Base-by-base conservation (phyloP, 2,113 vertebrate species). In the Eublepharis macularius region DNA sequence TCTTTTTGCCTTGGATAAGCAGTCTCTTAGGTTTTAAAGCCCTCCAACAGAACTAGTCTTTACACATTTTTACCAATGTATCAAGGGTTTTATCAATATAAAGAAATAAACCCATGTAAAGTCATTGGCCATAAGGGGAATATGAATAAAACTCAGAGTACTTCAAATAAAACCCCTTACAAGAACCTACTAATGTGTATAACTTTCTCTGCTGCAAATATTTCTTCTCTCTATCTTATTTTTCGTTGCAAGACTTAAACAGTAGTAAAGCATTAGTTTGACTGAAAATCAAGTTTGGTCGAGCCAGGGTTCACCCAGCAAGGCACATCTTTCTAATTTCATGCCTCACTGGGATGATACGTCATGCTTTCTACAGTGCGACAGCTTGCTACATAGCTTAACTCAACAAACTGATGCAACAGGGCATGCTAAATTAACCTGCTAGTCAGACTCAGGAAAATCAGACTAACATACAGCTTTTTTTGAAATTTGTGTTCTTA, bases 301-400 rank as follows among this genome's bases (percentile, higher is more conserved):
- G 95, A 95, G 96, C 93, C 95, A 90, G 92, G 92, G 84, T 91
- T 95, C 94, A 95, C 94, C 95, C 95, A 96, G 95, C 95, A 96
- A 96, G 94, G 77, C 94, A 94, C 95, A 96, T 96, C 95, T 94
- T 96, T 96, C 95, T 95, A 96, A 97, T 96, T 96, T 96, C 96
- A 96, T 96, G 96, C 95, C 93, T 94, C 82, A 12, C 1, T 92
- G 93, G 9, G 90, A 91, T 92, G 95, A 95, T 96, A 93, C 78
- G 91, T 94, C 94, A 95, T 92, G 94, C 94, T 94, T 91, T 91
- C 94, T 94, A 90, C 88, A 80, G 92, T 2, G 78, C 21, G 91
- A 95, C 95, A 96, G 96, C 95, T 94, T 94, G 95, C 95, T 96
- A 63, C 95, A 90, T 95, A 95, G 95, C 96, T 90, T 94, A 95